Evolutionary conservation across 2,797 vertebrate species (phyloP).

Genomic region (Gymnothorax reevesii): DNA sequence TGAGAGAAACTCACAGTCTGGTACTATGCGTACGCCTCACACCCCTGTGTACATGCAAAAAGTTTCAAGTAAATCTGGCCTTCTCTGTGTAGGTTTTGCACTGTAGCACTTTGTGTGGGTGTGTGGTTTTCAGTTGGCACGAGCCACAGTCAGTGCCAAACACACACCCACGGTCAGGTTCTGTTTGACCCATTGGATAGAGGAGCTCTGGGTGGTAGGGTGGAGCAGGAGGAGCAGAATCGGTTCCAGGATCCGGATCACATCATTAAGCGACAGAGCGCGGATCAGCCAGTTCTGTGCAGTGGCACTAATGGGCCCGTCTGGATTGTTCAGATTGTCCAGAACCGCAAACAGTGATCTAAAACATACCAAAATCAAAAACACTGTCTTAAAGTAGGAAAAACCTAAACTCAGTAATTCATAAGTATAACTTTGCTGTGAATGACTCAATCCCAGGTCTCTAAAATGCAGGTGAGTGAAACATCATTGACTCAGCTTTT

Average conservation of each 20-base stretch:
- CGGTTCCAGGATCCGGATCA: constrained; percentile 90
- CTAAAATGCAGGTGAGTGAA: neutral
- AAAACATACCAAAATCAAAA: constrained; percentile 25
- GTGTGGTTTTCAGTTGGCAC: neutral
- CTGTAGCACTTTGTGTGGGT: neutral
- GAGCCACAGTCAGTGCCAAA: neutral
- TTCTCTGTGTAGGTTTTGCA: too few species aligned
- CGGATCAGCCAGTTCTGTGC: constrained; percentile 92
- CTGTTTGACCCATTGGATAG: constrained; percentile 82
- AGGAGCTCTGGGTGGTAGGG: constrained; percentile 86
- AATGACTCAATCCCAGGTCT: neutral
- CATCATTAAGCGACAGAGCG: constrained; percentile 87
- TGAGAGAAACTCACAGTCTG: too few species aligned
- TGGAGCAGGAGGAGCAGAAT: constrained; percentile 90
- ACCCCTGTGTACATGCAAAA: too few species aligned
- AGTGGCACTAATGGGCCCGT: constrained; percentile 85
- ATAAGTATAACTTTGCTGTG: too few species aligned
- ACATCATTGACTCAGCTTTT: neutral
- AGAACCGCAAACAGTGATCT: constrained; percentile 95
- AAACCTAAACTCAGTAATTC: too few species aligned
- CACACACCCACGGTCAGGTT: constrained; percentile 76
- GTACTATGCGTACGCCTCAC: too few species aligned
- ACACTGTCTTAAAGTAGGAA: neutral
- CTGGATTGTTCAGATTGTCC: constrained; percentile 86
- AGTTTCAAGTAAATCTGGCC: too few species aligned